A percentile compares a stretch with the other conserved stretches of the same genome.
These are phyloP conservation scores for Mycetomoellerius zeteki DNA, from an alignment of 1,140 invertebrate genomes.

Conservation along the genomic window DNA sequence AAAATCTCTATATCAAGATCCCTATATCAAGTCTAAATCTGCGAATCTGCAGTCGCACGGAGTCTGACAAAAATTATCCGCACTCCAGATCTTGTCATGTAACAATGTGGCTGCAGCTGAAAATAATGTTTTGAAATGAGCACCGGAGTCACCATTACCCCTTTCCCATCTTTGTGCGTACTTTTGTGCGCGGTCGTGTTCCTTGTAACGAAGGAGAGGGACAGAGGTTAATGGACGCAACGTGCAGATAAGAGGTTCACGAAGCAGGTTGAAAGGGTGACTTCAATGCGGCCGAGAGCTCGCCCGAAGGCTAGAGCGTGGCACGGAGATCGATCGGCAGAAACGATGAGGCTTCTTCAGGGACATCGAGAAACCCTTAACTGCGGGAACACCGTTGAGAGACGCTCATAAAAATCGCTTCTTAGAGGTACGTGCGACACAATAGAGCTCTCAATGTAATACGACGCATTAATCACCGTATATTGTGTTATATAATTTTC, in stretches of 20 bases:
- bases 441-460: slow-evolving; percentile 36
- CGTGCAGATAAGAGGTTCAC: slow-evolving; percentile 60
- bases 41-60: slow-evolving; percentile 9
- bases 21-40: neutral
- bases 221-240: slow-evolving; percentile 63
- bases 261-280: slow-evolving; percentile 60
- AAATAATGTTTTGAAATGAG: slow-evolving; percentile 25
- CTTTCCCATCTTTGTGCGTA: slow-evolving; percentile 44
- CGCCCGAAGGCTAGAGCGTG: slow-evolving; percentile 32
- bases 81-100: slow-evolving; percentile 17
- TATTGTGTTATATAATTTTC: neutral
- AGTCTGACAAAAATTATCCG: slow-evolving; percentile 13
- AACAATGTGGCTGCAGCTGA: neutral
- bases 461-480: slow-evolving; percentile 2
- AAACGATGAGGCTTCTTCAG: slow-evolving; percentile 57
- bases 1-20: neutral
- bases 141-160: slow-evolving; percentile 12
- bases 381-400: neutral
- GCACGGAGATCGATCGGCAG: slow-evolving; percentile 45
- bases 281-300: slow-evolving; percentile 55
- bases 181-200: slow-evolving; percentile 45
- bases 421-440: slow-evolving; percentile 26
- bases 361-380: slow-evolving; percentile 56
- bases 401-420: slow-evolving; percentile 1
- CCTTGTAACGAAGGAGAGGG: slow-evolving; percentile 50